Conservation (phyloP, 2,797 vertebrate genomes). For the Rousettus madagascariensis region DNA sequence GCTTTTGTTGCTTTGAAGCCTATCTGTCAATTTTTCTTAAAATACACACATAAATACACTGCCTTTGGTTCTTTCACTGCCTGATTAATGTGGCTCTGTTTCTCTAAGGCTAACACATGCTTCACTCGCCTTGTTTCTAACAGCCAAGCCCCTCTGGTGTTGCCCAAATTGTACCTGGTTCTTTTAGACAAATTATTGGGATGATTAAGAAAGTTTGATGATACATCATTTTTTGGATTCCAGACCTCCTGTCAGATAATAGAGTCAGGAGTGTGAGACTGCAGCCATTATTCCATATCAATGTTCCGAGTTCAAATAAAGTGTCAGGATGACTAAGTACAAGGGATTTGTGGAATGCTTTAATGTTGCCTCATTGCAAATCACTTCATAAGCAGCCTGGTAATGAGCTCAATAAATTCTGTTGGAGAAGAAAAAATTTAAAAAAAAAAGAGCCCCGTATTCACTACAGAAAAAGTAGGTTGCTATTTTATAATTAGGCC, state of each 20-base stretch:
- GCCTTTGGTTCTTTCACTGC: slow-evolving; percentile 59
- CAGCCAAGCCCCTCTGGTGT: slow-evolving; percentile 72
- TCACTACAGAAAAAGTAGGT: slow-evolving; percentile 84
- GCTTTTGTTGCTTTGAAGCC: slow-evolving; percentile 81
- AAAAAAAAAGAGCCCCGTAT: slow-evolving; percentile 77
- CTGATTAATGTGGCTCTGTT: slow-evolving; percentile 69
- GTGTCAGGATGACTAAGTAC: slow-evolving; percentile 94
- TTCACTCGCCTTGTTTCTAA: slow-evolving; percentile 76
- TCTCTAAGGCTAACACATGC: slow-evolving; percentile 63
- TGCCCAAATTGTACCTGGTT: slow-evolving; percentile 76
- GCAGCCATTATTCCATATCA: slow-evolving; percentile 90
- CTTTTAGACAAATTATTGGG: slow-evolving; percentile 83
- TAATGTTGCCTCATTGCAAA: slow-evolving; percentile 92
- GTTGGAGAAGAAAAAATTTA: slow-evolving; percentile 70
- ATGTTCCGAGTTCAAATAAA: slow-evolving; percentile 93
- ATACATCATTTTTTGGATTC: slow-evolving; percentile 86
- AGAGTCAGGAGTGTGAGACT: slow-evolving; percentile 86
- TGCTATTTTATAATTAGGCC: slow-evolving; percentile 92
- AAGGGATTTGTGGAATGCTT: slow-evolving; percentile 91
- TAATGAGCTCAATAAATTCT: slow-evolving; percentile 92
- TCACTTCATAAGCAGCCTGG: slow-evolving; percentile 90
- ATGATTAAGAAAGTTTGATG: slow-evolving; percentile 90
- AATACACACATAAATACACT: slow-evolving; percentile 49
- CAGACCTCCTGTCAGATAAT: slow-evolving; percentile 88
- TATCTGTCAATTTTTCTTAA: slow-evolving; percentile 83